Percentiles rank a stretch among this genome's conserved stretches.
phyloP scores from a whole-genome alignment of 2,888 invertebrate species.

The Eilema depressum region DNA sequence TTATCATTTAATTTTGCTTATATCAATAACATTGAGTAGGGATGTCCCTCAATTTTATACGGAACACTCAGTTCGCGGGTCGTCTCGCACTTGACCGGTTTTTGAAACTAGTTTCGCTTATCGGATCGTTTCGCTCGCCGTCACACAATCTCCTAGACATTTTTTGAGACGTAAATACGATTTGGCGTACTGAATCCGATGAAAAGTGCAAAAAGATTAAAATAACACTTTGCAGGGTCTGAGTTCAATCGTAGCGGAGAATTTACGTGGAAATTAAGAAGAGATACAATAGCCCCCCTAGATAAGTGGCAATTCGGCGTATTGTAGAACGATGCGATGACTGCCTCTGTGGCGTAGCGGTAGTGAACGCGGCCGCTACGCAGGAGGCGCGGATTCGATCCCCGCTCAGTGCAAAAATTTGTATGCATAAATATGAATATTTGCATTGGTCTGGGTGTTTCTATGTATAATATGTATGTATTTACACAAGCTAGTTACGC shows the following conservation, averaged over 20 bases:
- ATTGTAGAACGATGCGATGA: no score
- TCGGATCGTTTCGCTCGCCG: slow-evolving; percentile 61
- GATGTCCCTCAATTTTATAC: neutral
- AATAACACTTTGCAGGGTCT: slow-evolving; percentile 42
- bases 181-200: slow-evolving; percentile 66
- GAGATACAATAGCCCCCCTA: neutral
- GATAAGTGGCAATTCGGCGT: no score
- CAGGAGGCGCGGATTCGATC: no score
- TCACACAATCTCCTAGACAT: slow-evolving; percentile 63
- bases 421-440: no score
- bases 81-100: slow-evolving; percentile 21
- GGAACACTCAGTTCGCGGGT: neutral
- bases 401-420: no score
- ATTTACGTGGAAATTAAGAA: neutral
- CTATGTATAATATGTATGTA: no score
- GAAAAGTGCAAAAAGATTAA: slow-evolving; percentile 71
- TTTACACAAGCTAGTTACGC: no score
- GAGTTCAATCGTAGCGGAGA: slow-evolving; percentile 30
- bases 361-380: no score
- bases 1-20: no score
- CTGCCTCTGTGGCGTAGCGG: no score
- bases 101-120: slow-evolving; percentile 54
- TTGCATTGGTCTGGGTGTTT: no score
- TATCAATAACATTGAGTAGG: no score
- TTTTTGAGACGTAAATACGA: slow-evolving; percentile 72